Conservation (phyloP, 2,113 vertebrate genomes). For the Sturnus vulgaris region DNA sequence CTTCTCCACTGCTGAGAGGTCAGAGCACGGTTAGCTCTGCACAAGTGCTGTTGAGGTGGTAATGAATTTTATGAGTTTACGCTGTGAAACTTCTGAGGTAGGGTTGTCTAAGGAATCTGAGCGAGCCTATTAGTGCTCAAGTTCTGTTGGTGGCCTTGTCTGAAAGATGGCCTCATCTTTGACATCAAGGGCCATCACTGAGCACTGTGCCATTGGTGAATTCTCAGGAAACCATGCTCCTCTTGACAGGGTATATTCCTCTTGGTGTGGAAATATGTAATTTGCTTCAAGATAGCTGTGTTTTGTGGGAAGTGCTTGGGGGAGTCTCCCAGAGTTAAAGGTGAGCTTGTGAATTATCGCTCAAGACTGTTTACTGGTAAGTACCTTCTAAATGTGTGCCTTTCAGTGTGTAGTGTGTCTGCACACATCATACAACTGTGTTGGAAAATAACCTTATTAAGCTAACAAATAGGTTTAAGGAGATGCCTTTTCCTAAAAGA, state of each 20-base stretch:
- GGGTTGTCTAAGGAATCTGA: neutral
- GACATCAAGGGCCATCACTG: neutral
- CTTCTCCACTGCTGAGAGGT: neutral
- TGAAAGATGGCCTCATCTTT: neutral
- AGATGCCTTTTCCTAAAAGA: neutral
- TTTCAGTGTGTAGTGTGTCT: neutral
- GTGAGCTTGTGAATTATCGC: neutral
- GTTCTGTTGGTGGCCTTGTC: neutral
- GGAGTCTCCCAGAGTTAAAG: neutral
- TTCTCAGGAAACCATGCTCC: neutral
- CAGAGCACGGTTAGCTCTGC: neutral
- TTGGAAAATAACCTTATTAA: neutral
- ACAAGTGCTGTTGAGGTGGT: neutral
- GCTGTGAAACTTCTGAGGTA: fast-evolving
- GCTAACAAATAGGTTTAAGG: neutral
- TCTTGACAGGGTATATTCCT: neutral
- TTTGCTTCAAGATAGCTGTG: neutral
- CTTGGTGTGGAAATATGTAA: neutral
- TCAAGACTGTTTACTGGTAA: neutral
- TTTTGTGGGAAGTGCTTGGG: neutral
- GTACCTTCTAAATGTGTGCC: neutral
- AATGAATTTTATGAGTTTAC: neutral
- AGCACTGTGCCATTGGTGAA: neutral
- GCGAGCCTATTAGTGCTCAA: neutral
- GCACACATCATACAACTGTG: neutral